phyloP scores from a whole-genome alignment of 2,113 vertebrate species.

The Labeo catla region DNA sequence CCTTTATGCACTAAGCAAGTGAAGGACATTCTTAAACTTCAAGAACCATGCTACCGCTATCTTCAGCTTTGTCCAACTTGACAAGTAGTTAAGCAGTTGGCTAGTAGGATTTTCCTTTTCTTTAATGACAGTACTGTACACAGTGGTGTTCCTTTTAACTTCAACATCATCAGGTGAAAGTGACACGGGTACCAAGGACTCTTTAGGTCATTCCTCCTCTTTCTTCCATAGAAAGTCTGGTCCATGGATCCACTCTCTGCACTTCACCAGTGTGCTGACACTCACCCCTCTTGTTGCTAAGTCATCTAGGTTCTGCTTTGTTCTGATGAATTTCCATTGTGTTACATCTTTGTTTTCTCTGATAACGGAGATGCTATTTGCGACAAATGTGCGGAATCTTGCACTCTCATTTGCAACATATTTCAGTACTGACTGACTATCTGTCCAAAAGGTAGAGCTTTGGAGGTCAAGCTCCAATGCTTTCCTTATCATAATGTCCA shows the following conservation, averaged over 20 bases:
- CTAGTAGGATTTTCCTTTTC: too few species aligned
- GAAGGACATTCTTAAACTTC: neutral
- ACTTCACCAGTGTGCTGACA: too few species aligned
- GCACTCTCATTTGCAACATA: neutral
- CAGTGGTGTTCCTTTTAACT: conserved; percentile 21
- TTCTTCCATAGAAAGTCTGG: conserved; percentile 4
- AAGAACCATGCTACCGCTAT: neutral
- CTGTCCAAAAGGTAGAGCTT: neutral
- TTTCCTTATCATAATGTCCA: neutral
- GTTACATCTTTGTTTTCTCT: neutral
- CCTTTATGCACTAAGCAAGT: neutral
- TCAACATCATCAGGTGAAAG: neutral
- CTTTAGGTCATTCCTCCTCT: neutral
- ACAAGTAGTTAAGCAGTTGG: neutral
- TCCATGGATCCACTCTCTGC: conserved; percentile 24
- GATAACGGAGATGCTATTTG: neutral
- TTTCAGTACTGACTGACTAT: neutral
- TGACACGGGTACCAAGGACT: neutral
- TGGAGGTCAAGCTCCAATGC: neutral
- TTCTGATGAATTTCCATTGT: neutral
- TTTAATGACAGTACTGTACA: too few species aligned
- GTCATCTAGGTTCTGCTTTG: too few species aligned
- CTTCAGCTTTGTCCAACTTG: neutral
- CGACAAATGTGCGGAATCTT: neutral
- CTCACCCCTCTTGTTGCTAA: too few species aligned